These are phyloP conservation scores for Lysandra bellargus DNA, from an alignment of 2,888 invertebrate genomes.

Conservation along the genomic window DNA sequence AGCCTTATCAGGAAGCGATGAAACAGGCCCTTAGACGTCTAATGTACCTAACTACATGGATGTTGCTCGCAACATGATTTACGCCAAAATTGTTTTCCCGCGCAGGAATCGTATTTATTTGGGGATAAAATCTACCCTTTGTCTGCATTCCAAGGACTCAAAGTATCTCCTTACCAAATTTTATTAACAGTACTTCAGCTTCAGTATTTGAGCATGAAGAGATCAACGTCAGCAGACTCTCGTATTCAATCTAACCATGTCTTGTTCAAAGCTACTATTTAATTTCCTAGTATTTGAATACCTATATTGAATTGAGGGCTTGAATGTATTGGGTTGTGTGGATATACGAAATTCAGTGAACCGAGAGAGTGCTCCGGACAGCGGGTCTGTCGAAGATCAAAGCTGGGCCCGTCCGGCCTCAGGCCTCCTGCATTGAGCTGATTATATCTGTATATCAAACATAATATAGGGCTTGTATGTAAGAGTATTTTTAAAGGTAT, in stretches of 20 bases:
- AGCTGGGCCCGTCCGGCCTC: conserved; percentile 30
- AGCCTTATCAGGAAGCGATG: too few relatives aligned
- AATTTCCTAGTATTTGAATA: conserved; percentile 19
- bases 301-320: conserved; percentile 18
- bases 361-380: conserved; percentile 36
- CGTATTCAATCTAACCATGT: not conserved
- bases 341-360: conserved; percentile 5
- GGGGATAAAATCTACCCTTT: too few relatives aligned
- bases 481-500: not conserved
- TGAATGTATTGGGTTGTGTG: conserved; percentile 29
- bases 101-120: too few relatives aligned
- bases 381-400: conserved; percentile 34
- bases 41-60: too few relatives aligned
- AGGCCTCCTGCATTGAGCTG: conserved; percentile 18
- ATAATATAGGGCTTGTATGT: not conserved
- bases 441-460: not conserved
- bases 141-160: too few relatives aligned
- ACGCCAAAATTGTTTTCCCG: too few relatives aligned
- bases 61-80: too few relatives aligned
- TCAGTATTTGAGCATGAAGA: too few relatives aligned
- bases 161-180: too few relatives aligned
- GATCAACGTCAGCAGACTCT: too few relatives aligned
- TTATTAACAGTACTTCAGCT: too few relatives aligned
- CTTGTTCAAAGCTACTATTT: not conserved
- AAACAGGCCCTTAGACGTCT: too few relatives aligned